phyloP scores from a whole-genome alignment of 37 sponge, comb jelly and placozoan species.

The Beroe forskalii region DNA sequence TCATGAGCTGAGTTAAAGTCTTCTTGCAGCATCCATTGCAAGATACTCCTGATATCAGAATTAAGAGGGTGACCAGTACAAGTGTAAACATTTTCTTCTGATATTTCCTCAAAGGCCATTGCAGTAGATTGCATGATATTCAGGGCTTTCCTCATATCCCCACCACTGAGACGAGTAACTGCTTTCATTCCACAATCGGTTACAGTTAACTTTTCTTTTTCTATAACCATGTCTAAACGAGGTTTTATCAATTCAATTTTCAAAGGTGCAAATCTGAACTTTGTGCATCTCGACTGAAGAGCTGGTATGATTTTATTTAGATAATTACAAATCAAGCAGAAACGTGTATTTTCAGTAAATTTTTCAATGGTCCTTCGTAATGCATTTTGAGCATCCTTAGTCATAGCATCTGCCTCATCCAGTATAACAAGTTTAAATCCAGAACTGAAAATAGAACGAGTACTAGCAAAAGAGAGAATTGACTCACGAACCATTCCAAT shows the following conservation, averaged over 20 bases:
- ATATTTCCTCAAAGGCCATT: slow-evolving; percentile 83
- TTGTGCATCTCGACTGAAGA: slow-evolving; percentile 93
- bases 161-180: slow-evolving; percentile 76
- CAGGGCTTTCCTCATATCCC: slow-evolving; percentile 95
- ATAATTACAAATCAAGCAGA: slow-evolving; percentile 97
- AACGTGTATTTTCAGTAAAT: slow-evolving; percentile 93
- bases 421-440: slow-evolving; percentile 94
- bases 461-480: slow-evolving; percentile 92
- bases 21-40: slow-evolving; percentile 94
- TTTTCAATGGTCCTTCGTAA: slow-evolving; percentile 93
- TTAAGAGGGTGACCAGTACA: slow-evolving; percentile 95
- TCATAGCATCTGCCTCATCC: slow-evolving; percentile 99
- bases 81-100: slow-evolving; percentile 78
- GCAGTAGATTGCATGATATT: slow-evolving; percentile 93
- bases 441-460: slow-evolving; percentile 87
- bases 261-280: slow-evolving; percentile 96
- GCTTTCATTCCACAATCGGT: slow-evolving; percentile 85
- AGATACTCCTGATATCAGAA: slow-evolving; percentile 82
- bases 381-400: slow-evolving; percentile 97
- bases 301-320: slow-evolving; percentile 96
- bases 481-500: slow-evolving; percentile 94
- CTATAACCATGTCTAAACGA: slow-evolving; percentile 78
- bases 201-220: slow-evolving; percentile 80
- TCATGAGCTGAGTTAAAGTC: slow-evolving; percentile 69
- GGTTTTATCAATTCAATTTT: slow-evolving; percentile 77